Conservation (phyloP, 92 coral and sea anemone genomes). For the Plumapathes pennacea region DNA sequence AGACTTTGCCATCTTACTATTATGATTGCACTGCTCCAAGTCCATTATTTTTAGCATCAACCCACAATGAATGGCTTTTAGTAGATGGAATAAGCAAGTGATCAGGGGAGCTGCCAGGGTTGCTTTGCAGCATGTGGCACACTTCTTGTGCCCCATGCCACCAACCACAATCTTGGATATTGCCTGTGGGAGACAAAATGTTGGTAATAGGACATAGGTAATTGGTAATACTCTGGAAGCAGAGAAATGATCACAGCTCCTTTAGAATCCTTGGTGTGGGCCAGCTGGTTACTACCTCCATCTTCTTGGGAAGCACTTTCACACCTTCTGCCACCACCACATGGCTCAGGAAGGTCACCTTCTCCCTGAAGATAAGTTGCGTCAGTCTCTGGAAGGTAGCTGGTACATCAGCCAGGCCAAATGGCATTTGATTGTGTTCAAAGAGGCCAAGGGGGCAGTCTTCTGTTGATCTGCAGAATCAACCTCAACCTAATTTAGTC, state of each 20-base stretch:
- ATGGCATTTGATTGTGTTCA: constrained; percentile 39
- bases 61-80: constrained; percentile 10
- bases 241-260: constrained; percentile 30
- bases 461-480: constrained; percentile 17
- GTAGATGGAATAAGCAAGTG: constrained; percentile 24
- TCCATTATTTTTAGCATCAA: constrained; percentile 14
- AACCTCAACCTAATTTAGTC: constrained; percentile 33
- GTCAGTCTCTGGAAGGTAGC: constrained; percentile 38
- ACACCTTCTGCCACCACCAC: constrained; percentile 40
- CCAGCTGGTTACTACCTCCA: constrained; percentile 20
- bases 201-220: constrained; percentile 29
- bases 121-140: neutral
- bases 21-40: constrained; percentile 17
- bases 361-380: constrained; percentile 27
- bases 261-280: constrained; percentile 19
- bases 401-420: constrained; percentile 17
- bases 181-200: constrained; percentile 10
- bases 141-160: constrained; percentile 1
- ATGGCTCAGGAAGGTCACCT: constrained; percentile 44
- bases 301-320: constrained; percentile 28
- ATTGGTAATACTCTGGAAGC: too few species aligned
- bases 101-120: constrained; percentile 10
- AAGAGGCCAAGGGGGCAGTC: constrained; percentile 52
- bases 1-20: constrained; percentile 7
- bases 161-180: neutral